phyloP scores from a whole-genome alignment of 2,888 invertebrate genomes.

The Dicycla oo region DNA sequence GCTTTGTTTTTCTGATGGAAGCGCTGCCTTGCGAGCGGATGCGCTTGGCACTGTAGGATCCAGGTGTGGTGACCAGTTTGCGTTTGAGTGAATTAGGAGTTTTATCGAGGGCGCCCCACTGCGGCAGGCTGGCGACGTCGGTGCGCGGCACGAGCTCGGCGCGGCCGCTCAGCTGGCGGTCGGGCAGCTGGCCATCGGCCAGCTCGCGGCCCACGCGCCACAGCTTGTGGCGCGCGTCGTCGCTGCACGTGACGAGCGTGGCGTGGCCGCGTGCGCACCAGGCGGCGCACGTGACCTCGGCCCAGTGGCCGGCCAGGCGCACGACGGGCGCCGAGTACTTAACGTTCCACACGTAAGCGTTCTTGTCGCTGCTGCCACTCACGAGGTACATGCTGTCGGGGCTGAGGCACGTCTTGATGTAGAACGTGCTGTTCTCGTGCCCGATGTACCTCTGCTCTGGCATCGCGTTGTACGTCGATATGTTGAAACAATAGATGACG shows the following conservation, averaged over 20 bases:
- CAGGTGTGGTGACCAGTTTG: constrained; percentile 67
- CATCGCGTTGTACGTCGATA: constrained; percentile 92
- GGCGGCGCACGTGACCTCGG: constrained; percentile 96
- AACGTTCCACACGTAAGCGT: constrained; percentile 96
- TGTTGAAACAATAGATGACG: constrained; percentile 96
- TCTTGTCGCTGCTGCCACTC: constrained; percentile 96
- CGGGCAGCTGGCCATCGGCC: constrained; percentile 68
- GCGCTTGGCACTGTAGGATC: constrained; percentile 69
- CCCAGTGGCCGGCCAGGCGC: constrained; percentile 93
- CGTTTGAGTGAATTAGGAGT: constrained; percentile 89
- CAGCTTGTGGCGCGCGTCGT: constrained; percentile 94
- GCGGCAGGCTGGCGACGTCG: constrained; percentile 68
- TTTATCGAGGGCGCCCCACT: constrained; percentile 80
- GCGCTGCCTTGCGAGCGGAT: constrained; percentile 50
- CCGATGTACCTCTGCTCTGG: constrained; percentile 93
- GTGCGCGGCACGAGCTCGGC: constrained; percentile 71
- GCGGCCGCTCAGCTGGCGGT: constrained; percentile 80
- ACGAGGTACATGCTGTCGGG: constrained; percentile 95
- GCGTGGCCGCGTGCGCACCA: constrained; percentile 92
- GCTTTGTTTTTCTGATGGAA: constrained; percentile 76
- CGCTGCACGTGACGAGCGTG: constrained; percentile 95
- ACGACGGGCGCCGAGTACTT: constrained; percentile 92
- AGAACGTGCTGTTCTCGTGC: constrained; percentile 95
- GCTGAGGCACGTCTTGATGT: constrained; percentile 95
- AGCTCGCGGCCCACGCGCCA: constrained; percentile 92